Evolutionary conservation across 2,113 vertebrate genomes (phyloP).

Genomic region (Sceloporus undulatus): DNA sequence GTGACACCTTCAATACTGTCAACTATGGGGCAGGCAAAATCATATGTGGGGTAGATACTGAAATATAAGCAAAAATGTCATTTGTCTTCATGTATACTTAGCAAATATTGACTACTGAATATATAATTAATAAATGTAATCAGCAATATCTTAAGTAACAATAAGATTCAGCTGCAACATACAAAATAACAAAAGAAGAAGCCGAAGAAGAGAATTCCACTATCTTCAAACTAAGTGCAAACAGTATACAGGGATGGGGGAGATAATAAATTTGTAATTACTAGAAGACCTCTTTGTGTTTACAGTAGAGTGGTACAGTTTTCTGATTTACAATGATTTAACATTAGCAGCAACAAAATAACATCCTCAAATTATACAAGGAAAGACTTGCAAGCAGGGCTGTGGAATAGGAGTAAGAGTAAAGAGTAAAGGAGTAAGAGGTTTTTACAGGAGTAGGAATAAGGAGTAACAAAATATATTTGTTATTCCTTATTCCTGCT

Average conservation of each 20-base stretch:
- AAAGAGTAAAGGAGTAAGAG: no score
- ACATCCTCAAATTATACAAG: background rate
- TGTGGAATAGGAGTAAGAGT: no score
- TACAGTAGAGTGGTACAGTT: background rate
- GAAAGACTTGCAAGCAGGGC: background rate
- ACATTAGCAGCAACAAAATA: background rate
- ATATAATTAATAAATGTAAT: background rate
- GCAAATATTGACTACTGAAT: background rate
- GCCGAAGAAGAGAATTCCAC: background rate
- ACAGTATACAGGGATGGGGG: background rate
- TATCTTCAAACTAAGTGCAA: background rate
- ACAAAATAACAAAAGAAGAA: background rate
- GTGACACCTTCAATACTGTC: slow-evolving; percentile 97
- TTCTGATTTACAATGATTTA: background rate
- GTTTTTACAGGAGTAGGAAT: no score
- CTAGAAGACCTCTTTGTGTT: background rate
- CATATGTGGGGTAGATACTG: slow-evolving; percentile 96
- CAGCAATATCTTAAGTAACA: background rate
- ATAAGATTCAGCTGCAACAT: background rate
- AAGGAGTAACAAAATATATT: no score
- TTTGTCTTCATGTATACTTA: background rate
- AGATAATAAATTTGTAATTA: background rate
- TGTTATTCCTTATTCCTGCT: no score
- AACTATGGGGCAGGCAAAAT: slow-evolving; percentile 98
- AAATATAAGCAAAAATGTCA: slow-evolving; percentile 16